These are phyloP conservation scores for Synchiropus splendidus DNA, from an alignment of 2,113 vertebrate genomes.

Conservation along the genomic window DNA sequence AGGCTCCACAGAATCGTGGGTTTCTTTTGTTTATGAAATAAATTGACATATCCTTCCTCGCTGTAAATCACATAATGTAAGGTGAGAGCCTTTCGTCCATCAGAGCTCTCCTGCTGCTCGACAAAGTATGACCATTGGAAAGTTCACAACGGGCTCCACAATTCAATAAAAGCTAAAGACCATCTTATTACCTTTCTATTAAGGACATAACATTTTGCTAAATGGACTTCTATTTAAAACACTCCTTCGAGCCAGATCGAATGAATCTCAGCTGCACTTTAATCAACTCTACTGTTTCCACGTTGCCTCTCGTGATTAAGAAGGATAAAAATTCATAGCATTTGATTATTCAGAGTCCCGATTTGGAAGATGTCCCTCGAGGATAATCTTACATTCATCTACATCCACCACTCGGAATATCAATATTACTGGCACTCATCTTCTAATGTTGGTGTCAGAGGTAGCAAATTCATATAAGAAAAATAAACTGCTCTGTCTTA, in stretches of 20 bases:
- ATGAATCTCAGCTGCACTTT: conserved; percentile 61
- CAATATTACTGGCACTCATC: conserved; percentile 55
- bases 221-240: conserved; percentile 72
- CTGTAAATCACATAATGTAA: too few species aligned
- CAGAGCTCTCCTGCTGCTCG: too few species aligned
- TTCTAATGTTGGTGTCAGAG: conserved; percentile 37
- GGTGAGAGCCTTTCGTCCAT: too few species aligned
- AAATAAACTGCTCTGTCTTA: too few species aligned
- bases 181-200: conserved; percentile 69
- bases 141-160: conserved; percentile 45
- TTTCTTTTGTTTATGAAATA: too few species aligned
- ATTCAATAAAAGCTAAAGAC: conserved; percentile 65
- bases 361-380: conserved; percentile 59
- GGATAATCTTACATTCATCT: conserved; percentile 60
- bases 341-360: conserved; percentile 64
- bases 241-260: conserved; percentile 56
- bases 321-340: conserved; percentile 68
- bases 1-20: too few species aligned
- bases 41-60: too few species aligned
- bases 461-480: conserved; percentile 26
- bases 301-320: conserved; percentile 59
- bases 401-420: conserved; percentile 54
- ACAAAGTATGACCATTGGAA: conserved; percentile 32
- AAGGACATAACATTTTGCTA: conserved; percentile 66
- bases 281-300: conserved; percentile 61